phyloP scores from a whole-genome alignment of 2,888 invertebrate genomes.

The Allacma fusca region DNA sequence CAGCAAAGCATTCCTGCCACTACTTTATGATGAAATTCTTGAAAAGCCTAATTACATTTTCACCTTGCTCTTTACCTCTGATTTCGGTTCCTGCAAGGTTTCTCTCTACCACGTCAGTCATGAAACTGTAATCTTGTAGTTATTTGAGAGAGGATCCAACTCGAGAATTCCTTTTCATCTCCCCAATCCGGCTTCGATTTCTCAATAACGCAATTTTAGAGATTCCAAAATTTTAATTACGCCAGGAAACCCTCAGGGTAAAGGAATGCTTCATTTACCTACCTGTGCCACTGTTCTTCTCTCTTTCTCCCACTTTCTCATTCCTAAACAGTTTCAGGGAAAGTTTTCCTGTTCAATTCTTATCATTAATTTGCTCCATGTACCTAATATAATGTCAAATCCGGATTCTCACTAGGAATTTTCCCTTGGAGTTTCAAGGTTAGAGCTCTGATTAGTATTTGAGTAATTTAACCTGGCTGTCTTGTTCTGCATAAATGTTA shows the following conservation, averaged over 20 bases:
- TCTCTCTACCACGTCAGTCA: slow-evolving; percentile 3
- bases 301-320: neutral
- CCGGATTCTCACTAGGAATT: no score
- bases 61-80: slow-evolving; percentile 54
- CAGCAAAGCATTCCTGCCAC: slow-evolving; percentile 52
- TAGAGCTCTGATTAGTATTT: no score
- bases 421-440: no score
- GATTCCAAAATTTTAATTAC: slow-evolving; percentile 53
- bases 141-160: slow-evolving; percentile 13
- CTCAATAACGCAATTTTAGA: slow-evolving; percentile 47
- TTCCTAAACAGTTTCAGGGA: neutral
- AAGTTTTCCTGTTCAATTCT: neutral
- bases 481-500: no score
- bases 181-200: slow-evolving; percentile 41
- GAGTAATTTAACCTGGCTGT: no score
- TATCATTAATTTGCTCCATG: neutral
- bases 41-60: slow-evolving; percentile 61
- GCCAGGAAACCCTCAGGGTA: slow-evolving; percentile 29
- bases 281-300: neutral
- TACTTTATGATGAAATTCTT: slow-evolving; percentile 59
- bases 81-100: neutral
- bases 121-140: slow-evolving; percentile 6
- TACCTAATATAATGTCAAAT: no score
- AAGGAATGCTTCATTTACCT: slow-evolving; percentile 39
- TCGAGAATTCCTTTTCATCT: slow-evolving; percentile 44